Evolutionary conservation across 2,888 invertebrate genomes (phyloP), one percentile per base, ranked within the genome.

Genomic region (Julus scanicus): DNA sequence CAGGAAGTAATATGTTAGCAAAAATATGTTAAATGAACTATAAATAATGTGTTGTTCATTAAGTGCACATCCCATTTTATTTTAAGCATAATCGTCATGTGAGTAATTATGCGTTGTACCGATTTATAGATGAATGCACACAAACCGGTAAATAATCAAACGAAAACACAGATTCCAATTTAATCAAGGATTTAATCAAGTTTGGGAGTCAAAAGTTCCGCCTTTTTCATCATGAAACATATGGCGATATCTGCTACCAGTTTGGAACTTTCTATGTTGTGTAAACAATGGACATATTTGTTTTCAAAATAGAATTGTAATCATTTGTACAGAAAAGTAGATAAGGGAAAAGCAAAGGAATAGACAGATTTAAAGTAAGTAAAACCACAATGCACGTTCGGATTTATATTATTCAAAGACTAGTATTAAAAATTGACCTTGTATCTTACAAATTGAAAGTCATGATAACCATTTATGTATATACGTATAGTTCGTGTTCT

Each of bases 141-240:
- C 20, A 37, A 37, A 80, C 37, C 80, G 80, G 37, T 13, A 80
- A 80, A 80, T 80, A 80, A 80, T 80, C 80, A 80, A 37, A 13
- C 37, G 13, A 37, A 29, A 37, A 29, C 71, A 29, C 29, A 71
- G 80, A 80, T 80, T 80, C 29, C 20, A 80, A 11, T 80, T 80
- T 80, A 80, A 80, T 80, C 80, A 80, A 80, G 80, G 37, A 80
- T 80, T 80, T 80, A 80, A 80, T 80, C 80, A 80, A 80, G 80
- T 80, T 80, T 80, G 9, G 9, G 37, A 37, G 15, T 13, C 80
- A 37, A 80, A 80, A 80, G 37, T 80, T 80, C 80, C 37, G 80
- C 80, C 80, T 13, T 13, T 80, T 80, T 80, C 37, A 80, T 37
- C 37, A 80, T 13, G 63, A 80, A 37, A 80, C 80, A 80, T 80